A percentile compares a stretch with the other conserved stretches of the same genome.
Evolutionary conservation across 1,140 invertebrate species (phyloP).

Genomic region (Drosophila parvula): DNA sequence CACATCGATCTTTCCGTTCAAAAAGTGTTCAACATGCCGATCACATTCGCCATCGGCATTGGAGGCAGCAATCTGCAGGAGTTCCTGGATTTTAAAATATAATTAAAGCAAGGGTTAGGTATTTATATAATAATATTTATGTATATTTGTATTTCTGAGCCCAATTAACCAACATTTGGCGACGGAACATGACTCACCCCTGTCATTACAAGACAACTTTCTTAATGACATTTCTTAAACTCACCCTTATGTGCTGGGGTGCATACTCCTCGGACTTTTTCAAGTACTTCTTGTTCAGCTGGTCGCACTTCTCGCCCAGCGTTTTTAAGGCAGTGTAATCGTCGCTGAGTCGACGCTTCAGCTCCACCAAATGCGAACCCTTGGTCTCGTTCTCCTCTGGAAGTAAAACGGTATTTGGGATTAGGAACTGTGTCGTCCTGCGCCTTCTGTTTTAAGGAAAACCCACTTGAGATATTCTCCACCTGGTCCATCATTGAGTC

Average conservation of each 20-base stretch:
- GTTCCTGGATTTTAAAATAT: slow-evolving; percentile 77
- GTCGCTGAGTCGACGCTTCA: slow-evolving; percentile 87
- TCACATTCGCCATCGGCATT: slow-evolving; percentile 91
- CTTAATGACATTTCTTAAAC: slow-evolving; percentile 20
- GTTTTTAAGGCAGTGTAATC: slow-evolving; percentile 88
- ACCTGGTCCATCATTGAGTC: slow-evolving; percentile 89
- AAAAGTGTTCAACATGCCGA: slow-evolving; percentile 89
- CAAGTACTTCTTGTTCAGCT: slow-evolving; percentile 88
- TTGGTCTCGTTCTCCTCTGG: slow-evolving; percentile 88
- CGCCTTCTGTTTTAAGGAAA: background rate
- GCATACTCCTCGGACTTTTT: slow-evolving; percentile 89
- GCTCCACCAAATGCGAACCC: slow-evolving; percentile 87
- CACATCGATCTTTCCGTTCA: slow-evolving; percentile 89
- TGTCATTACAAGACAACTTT: background rate
- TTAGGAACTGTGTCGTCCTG: background rate
- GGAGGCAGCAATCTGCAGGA: slow-evolving; percentile 86
- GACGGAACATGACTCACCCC: background rate
- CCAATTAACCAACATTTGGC: background rate
- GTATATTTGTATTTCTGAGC: background rate
- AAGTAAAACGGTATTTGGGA: slow-evolving; percentile 27
- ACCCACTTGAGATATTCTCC: slow-evolving; percentile 88
- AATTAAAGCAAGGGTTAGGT: no score
- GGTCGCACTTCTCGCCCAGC: slow-evolving; percentile 89
- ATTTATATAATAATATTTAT: background rate
- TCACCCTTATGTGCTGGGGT: slow-evolving; percentile 90